Percentiles rank a stretch among this genome's conserved stretches.
Evolutionary conservation across 2,888 invertebrate species (phyloP).

Genomic region (Leucophenga montana): DNA sequence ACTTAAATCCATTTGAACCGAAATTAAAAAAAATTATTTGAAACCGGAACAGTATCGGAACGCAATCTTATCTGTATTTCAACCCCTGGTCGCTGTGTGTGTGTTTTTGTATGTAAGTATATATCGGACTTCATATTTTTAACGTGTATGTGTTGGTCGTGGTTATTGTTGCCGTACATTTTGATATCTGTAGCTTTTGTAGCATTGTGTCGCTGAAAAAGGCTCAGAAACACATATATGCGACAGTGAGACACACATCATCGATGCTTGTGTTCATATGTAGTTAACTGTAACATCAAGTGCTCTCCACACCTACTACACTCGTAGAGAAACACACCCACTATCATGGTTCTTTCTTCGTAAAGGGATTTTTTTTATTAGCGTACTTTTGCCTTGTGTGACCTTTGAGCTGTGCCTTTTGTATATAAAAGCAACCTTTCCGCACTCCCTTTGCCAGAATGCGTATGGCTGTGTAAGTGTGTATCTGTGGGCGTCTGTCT

Average conservation of each 20-base stretch:
- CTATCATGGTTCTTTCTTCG: not conserved
- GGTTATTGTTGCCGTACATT: not conserved
- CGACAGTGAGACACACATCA: not conserved
- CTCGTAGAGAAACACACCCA: not conserved
- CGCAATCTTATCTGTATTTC: too few species aligned
- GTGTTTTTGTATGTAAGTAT: too few species aligned
- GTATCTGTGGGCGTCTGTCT: constrained; percentile 4
- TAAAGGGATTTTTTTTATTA: constrained; percentile 22
- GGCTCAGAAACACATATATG: constrained; percentile 11
- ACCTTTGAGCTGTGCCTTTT: constrained; percentile 19
- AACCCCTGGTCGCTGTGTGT: too few species aligned
- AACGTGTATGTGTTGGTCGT: too few species aligned
- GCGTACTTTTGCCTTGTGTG: constrained; percentile 1
- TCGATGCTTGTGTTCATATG: not conserved
- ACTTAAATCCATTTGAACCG: too few species aligned
- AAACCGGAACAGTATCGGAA: too few species aligned
- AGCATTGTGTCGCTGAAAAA: constrained; percentile 23
- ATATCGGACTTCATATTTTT: too few species aligned
- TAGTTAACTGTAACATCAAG: constrained; percentile 7
- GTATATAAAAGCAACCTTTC: not conserved
- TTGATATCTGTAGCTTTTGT: not conserved
- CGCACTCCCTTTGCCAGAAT: not conserved
- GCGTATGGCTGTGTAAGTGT: not conserved
- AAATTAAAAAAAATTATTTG: too few species aligned
- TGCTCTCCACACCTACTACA: constrained; percentile 13